These are phyloP conservation scores for Cephus nigrinus DNA, from an alignment of 2,888 invertebrate species.

Conservation along the genomic window DNA sequence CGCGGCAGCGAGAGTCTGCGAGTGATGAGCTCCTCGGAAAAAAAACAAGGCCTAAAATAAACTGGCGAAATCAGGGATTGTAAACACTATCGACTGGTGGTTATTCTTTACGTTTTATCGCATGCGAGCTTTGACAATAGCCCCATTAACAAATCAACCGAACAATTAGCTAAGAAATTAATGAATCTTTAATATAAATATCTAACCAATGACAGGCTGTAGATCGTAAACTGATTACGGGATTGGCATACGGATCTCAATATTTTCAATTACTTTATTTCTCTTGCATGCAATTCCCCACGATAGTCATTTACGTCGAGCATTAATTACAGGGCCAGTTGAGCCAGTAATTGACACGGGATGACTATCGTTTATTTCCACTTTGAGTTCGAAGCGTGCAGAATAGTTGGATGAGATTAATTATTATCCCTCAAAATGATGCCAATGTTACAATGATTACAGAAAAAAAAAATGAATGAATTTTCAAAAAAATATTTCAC, in stretches of 20 bases:
- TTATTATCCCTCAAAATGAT: background rate
- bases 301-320: background rate
- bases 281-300: background rate
- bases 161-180: background rate
- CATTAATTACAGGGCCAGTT: background rate
- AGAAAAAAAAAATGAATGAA: background rate
- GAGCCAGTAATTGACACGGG: background rate
- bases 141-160: background rate
- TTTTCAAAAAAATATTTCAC: background rate
- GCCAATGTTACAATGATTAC: background rate
- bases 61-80: background rate
- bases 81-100: background rate
- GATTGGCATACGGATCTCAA: background rate
- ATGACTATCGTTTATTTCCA: background rate
- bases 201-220: background rate
- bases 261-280: background rate
- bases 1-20: background rate
- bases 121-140: background rate
- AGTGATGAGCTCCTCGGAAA: background rate
- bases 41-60: too few relatives aligned
- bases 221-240: background rate
- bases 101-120: background rate
- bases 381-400: background rate
- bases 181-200: background rate
- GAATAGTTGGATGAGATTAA: background rate